A percentile compares a stretch with the other conserved stretches of the same genome.
Evolutionary conservation across 1,140 invertebrate species (phyloP).

Genomic region (Drosophila micromelanica): DNA sequence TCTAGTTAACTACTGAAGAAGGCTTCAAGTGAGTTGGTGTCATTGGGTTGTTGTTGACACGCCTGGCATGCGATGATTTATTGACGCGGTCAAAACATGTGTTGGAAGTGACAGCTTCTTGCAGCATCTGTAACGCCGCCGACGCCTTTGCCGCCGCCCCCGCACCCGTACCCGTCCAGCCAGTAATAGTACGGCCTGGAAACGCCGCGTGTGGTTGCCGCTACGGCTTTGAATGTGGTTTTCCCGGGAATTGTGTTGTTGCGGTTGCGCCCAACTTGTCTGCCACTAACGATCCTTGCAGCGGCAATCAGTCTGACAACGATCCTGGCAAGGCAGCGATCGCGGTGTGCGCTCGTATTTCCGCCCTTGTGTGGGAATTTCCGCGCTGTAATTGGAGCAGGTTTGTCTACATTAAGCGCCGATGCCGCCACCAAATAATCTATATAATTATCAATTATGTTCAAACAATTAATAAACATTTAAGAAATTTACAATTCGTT

Average conservation of each 20-base stretch:
- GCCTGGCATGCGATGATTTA: constrained; percentile 81
- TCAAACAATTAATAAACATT: constrained; percentile 78
- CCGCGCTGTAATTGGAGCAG: constrained; percentile 72
- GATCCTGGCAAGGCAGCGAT: constrained; percentile 17
- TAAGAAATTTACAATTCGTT: constrained; percentile 58
- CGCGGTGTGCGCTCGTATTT: constrained; percentile 58
- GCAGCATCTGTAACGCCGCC: constrained; percentile 79
- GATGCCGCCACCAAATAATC: constrained; percentile 28
- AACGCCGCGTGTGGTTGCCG: constrained; percentile 74
- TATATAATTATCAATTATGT: constrained; percentile 72
- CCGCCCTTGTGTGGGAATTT: constrained; percentile 74
- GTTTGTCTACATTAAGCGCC: constrained; percentile 50
- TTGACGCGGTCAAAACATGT: constrained; percentile 84
- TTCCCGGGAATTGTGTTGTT: constrained; percentile 76
- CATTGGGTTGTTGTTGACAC: constrained; percentile 50
- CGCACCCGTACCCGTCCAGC: constrained; percentile 7
- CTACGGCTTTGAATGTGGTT: constrained; percentile 30
- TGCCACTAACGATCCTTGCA: constrained; percentile 82
- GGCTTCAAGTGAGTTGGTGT: constrained; percentile 8
- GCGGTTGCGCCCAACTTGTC: constrained; percentile 84
- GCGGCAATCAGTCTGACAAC: constrained; percentile 79
- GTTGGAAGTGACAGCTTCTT: constrained; percentile 84
- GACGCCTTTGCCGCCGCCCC: constrained; percentile 43
- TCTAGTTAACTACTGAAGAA: neutral
- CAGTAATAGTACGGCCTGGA: constrained; percentile 3